A percentile compares a stretch with the other conserved stretches of the same genome.
These are phyloP conservation scores for Ennomos erosarius DNA, from an alignment of 2,888 invertebrate species.

Conservation along the genomic window DNA sequence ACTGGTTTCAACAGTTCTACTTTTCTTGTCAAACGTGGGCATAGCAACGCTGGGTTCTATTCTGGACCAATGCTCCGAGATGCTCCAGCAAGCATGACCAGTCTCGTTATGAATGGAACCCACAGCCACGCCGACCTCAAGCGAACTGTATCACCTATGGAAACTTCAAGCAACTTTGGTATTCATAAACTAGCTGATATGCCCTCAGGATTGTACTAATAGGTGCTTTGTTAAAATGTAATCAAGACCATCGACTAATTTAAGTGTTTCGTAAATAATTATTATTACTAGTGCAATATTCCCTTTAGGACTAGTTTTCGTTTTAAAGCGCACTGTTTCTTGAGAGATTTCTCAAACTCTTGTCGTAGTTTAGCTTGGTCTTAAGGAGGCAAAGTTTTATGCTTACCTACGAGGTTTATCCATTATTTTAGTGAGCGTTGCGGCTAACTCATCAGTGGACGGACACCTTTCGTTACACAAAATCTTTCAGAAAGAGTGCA, in stretches of 20 bases:
- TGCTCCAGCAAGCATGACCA: conserved; percentile 80
- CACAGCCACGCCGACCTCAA: conserved; percentile 78
- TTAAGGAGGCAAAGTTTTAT: no score
- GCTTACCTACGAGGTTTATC: no score
- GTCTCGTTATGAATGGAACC: conserved; percentile 73
- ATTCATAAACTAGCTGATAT: conserved; percentile 89
- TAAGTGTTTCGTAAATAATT: conserved; percentile 74
- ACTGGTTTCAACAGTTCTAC: conserved; percentile 76
- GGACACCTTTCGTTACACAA: background rate
- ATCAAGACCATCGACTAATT: conserved; percentile 82
- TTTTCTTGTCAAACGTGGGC: conserved; percentile 87
- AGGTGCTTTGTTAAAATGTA: conserved; percentile 48
- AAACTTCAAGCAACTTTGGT: conserved; percentile 69
- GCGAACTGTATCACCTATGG: conserved; percentile 72
- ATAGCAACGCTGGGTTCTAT: conserved; percentile 87
- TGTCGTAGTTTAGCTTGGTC: background rate
- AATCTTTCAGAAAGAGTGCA: conserved; percentile 26
- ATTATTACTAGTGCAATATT: conserved; percentile 80
- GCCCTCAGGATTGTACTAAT: conserved; percentile 89
- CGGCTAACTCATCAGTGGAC: background rate
- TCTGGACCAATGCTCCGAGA: conserved; percentile 83
- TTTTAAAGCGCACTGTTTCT: conserved; percentile 36
- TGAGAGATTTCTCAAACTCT: conserved; percentile 19
- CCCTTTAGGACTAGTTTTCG: conserved; percentile 47
- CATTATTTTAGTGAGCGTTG: background rate